Conservation (phyloP, 2,888 invertebrate species). For the Tetramorium bicarinatum region DNA sequence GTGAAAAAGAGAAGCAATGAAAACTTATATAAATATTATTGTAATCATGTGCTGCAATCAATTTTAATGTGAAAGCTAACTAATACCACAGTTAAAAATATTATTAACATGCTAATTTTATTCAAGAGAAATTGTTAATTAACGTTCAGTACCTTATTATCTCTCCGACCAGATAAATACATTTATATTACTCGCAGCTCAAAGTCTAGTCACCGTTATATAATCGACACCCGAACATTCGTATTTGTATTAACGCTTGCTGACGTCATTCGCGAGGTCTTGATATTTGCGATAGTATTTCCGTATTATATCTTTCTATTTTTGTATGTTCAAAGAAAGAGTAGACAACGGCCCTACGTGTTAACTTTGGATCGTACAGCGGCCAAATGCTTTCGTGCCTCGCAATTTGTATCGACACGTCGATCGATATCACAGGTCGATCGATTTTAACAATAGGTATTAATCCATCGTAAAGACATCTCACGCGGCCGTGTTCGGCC, state of each 20-base stretch:
- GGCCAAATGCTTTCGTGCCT: constrained; percentile 28
- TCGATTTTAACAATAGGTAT: constrained; percentile 70
- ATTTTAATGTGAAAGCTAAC: constrained; percentile 35
- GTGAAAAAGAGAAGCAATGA: background rate
- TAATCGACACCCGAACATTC: constrained; percentile 16
- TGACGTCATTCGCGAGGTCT: background rate
- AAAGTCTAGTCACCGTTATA: background rate
- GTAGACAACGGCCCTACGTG: constrained; percentile 36
- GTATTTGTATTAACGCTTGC: constrained; percentile 1
- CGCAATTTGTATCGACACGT: constrained; percentile 57
- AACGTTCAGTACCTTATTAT: background rate
- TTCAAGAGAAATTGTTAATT: constrained; percentile 21
- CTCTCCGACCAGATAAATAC: background rate
- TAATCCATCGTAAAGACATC: constrained; percentile 69
- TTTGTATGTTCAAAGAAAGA: background rate
- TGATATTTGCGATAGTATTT: background rate
- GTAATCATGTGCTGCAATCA: constrained; percentile 1
- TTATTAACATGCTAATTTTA: background rate
- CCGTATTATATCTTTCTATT: background rate
- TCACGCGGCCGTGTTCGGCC: constrained; percentile 61
- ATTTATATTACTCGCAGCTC: constrained; percentile 5
- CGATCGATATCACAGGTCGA: constrained; percentile 65
- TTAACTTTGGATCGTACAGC: constrained; percentile 54
- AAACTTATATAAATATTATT: constrained; percentile 6
- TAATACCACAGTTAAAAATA: background rate